Base-by-base conservation (phyloP, 1,140 invertebrate species). In the Listronotus oregonensis region DNA sequence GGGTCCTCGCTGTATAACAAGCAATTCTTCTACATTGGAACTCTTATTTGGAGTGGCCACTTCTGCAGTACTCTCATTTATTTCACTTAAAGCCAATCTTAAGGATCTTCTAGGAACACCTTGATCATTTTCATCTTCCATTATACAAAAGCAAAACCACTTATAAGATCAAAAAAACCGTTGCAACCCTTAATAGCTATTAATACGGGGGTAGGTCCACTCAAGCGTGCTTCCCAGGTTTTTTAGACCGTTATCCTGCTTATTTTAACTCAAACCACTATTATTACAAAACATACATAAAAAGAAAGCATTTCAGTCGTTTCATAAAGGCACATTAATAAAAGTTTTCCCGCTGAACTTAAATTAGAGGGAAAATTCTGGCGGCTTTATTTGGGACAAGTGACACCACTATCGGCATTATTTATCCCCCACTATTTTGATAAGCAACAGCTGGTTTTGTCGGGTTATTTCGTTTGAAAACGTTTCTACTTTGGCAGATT, bases 1-100 rank as follows among this genome's bases (percentile, higher is more conserved):
- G 6, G 73, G 72, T 9, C 77, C 77, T 57, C 77, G 70, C 47
- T 77, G 77, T 31, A 76, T 67, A 37, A 78, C 75, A 7, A 78
- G 56, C 64, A 75, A 54, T 68, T 78, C 77, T 59, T 78, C 77
- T 5, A 73, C 70, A 44, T 71, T 77, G 6, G 66, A 52, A 9
- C 57, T 68, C 70, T 76, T 77, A 44, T 70, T 71, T 9, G 71
- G 71, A 21, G 68, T 72, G 34, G 34, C 40, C 12, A 54, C 27
- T 37, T 31, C 32, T 47, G 5, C 12, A 17, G 42, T 9, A 43
- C 57, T 47, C 31, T 75, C 68, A 44, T 75, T 75, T 39, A 76
- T 44, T 69, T 77, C 75, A 17, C 60, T 70, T 31, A 77, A 56
- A 18, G 72, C 74, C 12, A 70, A 43, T 11, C 75, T 64, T 17